Evolutionary conservation across 2,888 invertebrate species (phyloP), one percentile per base, ranked within the genome.

Genomic region (Trachelus tabidus): DNA sequence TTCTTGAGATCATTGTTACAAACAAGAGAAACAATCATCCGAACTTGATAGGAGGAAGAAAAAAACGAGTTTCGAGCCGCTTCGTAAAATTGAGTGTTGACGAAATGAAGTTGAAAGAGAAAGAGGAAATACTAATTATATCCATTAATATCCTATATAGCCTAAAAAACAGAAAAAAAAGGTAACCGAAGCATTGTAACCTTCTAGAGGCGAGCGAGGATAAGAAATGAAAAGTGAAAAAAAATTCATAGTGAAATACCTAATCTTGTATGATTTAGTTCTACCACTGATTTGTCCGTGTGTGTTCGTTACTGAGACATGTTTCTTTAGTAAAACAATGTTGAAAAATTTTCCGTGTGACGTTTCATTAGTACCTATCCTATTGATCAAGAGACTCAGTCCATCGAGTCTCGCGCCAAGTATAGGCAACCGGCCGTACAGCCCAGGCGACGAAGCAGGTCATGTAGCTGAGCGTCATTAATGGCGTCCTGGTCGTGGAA

Each of bases 271-370:
- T 89, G 82, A 81, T 89, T 90, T 88, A 89, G 87, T 89, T 90
- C 85, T 85, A 88, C 85, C 86, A 89, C 86, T 91, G 90, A 92
- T 92, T 92, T 93, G 92, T 93, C 92, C 92, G 92, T 93, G 93
- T 93, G 93, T 93, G 93, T 93, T 93, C 92, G 93, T 92, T 92
- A 93, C 89, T 91, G 92, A 92, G 92, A 90, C 92, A 93, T 92
- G 93, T 93, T 93, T 93, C 93, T 93, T 93, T 93, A 93, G 92
- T 93, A 93, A 93, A 93, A 92, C 91, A 89, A 90, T 84, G 85
- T 83, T 84, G 82, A 85, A 85, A 81, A 83, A 81, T 79, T 75
- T 79, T 75, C 4, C 12, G 11, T 68, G 12, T 15, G 15, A 33
- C 75, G 30, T 35, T 76, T 69, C 37, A 73, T 75, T 75, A 68